A percentile compares a stretch with the other conserved stretches of the same genome.
Evolutionary conservation across 35 echinoderm and acorn worm species (phyloP).

Genomic region (Acanthaster planci): DNA sequence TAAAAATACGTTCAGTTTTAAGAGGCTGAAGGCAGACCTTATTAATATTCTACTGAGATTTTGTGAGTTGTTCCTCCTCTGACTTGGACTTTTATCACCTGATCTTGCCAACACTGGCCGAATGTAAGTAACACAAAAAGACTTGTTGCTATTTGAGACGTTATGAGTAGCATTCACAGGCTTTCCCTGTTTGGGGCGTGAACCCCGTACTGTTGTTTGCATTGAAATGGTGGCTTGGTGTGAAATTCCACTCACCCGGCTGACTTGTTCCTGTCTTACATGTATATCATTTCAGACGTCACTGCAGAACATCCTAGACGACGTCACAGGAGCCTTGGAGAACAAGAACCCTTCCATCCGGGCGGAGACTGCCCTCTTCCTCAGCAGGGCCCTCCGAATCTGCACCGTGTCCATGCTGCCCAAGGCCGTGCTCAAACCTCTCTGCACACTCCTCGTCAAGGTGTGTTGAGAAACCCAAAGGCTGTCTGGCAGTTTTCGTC

Average conservation of each 20-base stretch:
- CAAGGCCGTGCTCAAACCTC: slow-evolving; percentile 85
- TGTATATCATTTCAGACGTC: slow-evolving; percentile 50
- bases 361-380: slow-evolving; percentile 79
- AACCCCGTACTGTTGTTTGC: too few relatives aligned
- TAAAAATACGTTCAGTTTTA: too few relatives aligned
- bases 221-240: not conserved
- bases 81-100: too few relatives aligned
- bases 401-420: slow-evolving; percentile 68
- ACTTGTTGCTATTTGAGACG: too few relatives aligned
- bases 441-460: slow-evolving; percentile 77
- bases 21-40: too few relatives aligned
- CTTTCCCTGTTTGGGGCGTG: too few relatives aligned
- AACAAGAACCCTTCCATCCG: slow-evolving; percentile 93
- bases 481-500: not conserved
- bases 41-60: too few relatives aligned
- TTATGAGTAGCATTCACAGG: too few relatives aligned
- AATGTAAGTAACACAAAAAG: too few relatives aligned
- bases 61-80: too few relatives aligned
- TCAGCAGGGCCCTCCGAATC: slow-evolving; percentile 65
- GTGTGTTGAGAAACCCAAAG: slow-evolving; percentile 31
- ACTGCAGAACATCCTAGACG: slow-evolving; percentile 83
- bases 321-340: slow-evolving; percentile 79
- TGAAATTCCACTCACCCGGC: not conserved
- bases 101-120: too few relatives aligned
- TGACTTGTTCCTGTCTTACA: not conserved